These are phyloP conservation scores for Callipepla californica DNA, from an alignment of 2,113 vertebrate genomes.

Conservation along the genomic window DNA sequence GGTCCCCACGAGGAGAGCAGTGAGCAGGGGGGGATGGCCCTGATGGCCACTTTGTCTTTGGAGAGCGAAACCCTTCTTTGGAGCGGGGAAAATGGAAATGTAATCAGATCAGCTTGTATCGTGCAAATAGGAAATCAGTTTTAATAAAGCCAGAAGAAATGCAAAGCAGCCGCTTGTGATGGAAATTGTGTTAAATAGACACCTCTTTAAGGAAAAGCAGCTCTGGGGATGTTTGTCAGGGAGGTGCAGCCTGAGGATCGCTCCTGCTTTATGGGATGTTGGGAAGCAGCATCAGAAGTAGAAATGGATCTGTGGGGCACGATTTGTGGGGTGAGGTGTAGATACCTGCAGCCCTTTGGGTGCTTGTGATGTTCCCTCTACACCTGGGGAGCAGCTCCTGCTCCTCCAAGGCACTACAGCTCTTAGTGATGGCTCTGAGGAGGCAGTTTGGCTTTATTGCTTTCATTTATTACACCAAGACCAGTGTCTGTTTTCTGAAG, in stretches of 20 bases:
- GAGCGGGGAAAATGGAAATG: slow-evolving; percentile 82
- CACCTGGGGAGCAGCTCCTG: not conserved
- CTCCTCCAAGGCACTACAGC: not conserved
- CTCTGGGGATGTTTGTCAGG: slow-evolving; percentile 50
- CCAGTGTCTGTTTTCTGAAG: slow-evolving; percentile 77
- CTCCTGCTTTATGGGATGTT: slow-evolving; percentile 18
- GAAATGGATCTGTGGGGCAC: rapidly evolving
- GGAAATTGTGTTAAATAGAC: slow-evolving; percentile 79
- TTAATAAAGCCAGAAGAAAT: slow-evolving; percentile 85
- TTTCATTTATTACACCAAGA: slow-evolving; percentile 79
- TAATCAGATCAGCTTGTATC: slow-evolving; percentile 83
- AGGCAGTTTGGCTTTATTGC: slow-evolving; percentile 79
- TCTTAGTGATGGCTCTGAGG: slow-evolving; percentile 77
- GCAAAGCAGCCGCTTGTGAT: slow-evolving; percentile 82
- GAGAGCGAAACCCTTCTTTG: slow-evolving; percentile 56
- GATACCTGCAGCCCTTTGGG: rapidly evolving
- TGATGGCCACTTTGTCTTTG: not conserved
- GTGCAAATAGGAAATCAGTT: slow-evolving; percentile 86
- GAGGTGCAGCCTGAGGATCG: not conserved
- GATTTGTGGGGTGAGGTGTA: too few relatives aligned
- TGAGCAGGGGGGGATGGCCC: not conserved
- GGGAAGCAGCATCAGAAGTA: not conserved
- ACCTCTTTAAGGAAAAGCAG: slow-evolving; percentile 65
- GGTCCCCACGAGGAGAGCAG: slow-evolving; percentile 24
- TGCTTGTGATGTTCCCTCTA: rapidly evolving